Percentiles rank a stretch among this genome's conserved stretches.
phyloP scores from a whole-genome alignment of 2,113 vertebrate species.

The Salvelinus sp. region DNA sequence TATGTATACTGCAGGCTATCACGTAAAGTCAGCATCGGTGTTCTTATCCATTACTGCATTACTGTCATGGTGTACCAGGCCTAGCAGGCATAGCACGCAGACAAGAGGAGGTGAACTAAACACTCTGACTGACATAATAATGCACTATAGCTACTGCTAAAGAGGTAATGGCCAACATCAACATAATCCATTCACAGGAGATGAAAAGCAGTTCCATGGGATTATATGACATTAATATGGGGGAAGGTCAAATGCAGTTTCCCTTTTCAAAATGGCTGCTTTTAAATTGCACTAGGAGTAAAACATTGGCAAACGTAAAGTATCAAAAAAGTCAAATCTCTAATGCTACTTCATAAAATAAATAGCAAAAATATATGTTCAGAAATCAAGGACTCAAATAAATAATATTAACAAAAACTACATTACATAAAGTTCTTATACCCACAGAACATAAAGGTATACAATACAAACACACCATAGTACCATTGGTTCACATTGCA shows the following conservation, averaged over 20 bases:
- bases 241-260: not conserved
- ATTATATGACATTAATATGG: not conserved
- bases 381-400: conserved; percentile 40
- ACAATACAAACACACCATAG: conserved; percentile 37
- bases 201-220: conserved; percentile 6
- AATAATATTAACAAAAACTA: conserved; percentile 45
- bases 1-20: not conserved
- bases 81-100: conserved; percentile 20
- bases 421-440: conserved; percentile 21
- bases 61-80: conserved; percentile 29
- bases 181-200: conserved; percentile 4
- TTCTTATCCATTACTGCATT: not conserved
- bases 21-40: not conserved
- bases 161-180: conserved; percentile 24
- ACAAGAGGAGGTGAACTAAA: conserved; percentile 5
- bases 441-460: conserved; percentile 30
- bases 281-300: not conserved
- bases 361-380: conserved; percentile 50
- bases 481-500: conserved; percentile 19
- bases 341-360: conserved; percentile 41
- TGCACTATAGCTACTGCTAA: conserved; percentile 14
- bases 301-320: conserved; percentile 2
- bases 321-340: conserved; percentile 19
- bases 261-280: not conserved
- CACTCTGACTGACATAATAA: conserved; percentile 6